A percentile compares a stretch with the other conserved stretches of the same genome.
Conservation (phyloP, 23 tunicate species). For the Oikopleura vanhoeffeni region DNA sequence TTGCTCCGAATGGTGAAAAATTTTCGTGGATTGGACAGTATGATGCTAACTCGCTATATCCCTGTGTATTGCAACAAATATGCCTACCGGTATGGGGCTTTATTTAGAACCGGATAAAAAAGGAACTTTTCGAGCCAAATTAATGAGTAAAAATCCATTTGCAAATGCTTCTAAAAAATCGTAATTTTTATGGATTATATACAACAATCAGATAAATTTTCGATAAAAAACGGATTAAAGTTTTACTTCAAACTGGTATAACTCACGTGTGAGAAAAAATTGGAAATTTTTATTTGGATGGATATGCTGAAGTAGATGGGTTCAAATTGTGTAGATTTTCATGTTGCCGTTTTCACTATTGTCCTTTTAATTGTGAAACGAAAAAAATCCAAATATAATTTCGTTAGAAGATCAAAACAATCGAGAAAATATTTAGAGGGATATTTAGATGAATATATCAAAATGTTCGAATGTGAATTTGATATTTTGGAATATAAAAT, state of each 20-base stretch:
- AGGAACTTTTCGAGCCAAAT: no score
- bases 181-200: no score
- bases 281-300: conserved; percentile 1
- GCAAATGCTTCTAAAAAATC: no score
- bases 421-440: neutral
- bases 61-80: neutral
- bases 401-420: no score
- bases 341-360: neutral
- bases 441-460: neutral
- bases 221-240: neutral
- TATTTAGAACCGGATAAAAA: neutral
- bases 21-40: neutral
- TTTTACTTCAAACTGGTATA: neutral
- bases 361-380: neutral
- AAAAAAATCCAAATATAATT: no score
- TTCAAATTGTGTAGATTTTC: no score
- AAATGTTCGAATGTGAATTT: neutral
- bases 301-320: neutral
- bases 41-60: neutral
- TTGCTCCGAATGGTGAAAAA: neutral
- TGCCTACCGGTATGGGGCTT: neutral
- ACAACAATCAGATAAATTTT: neutral
- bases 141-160: no score
- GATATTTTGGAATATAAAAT: neutral
- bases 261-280: neutral